Percentiles rank a stretch among this genome's conserved stretches.
Conservation (phyloP, 2,113 vertebrate species). For the Emydura subglobosa region DNA sequence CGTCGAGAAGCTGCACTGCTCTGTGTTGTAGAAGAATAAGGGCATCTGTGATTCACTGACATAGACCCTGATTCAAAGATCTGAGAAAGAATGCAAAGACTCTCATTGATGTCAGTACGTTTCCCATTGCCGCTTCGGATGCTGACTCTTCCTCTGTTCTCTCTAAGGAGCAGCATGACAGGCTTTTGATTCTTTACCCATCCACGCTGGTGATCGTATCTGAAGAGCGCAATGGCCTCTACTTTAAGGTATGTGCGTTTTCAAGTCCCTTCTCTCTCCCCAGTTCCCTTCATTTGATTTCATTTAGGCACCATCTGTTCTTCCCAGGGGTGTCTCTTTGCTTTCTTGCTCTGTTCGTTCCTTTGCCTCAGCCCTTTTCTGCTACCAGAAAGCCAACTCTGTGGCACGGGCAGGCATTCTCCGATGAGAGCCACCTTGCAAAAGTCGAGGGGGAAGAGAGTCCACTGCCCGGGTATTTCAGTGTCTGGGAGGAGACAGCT, state of each 20-base stretch:
- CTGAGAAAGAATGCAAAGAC: not conserved
- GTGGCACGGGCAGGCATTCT: not conserved
- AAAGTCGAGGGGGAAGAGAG: not conserved
- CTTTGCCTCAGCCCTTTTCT: not conserved
- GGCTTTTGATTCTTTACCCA: conserved; percentile 91
- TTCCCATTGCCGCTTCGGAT: not conserved
- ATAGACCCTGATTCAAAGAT: not conserved
- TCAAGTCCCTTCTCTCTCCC: not conserved
- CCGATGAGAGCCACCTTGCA: conserved; percentile 41
- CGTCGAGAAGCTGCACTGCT: not conserved
- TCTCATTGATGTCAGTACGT: not conserved
- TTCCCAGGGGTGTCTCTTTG: not conserved
- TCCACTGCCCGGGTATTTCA: not conserved
- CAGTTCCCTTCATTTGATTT: not conserved
- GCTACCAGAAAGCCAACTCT: conserved; percentile 25
- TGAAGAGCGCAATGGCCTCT: conserved; percentile 84
- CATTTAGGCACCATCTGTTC: too few relatives aligned
- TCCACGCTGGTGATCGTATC: conserved; percentile 92
- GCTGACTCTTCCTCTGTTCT: not conserved
- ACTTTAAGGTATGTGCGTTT: conserved; percentile 88
- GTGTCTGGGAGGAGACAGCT: conserved; percentile 3
- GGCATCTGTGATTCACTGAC: not conserved
- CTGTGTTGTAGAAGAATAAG: not conserved
- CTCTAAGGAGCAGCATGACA: conserved; percentile 88
- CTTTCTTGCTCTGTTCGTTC: not conserved